A percentile compares a stretch with the other conserved stretches of the same genome.
phyloP scores from a whole-genome alignment of 2,888 invertebrate species.

The Cataglyphis albicans region DNA sequence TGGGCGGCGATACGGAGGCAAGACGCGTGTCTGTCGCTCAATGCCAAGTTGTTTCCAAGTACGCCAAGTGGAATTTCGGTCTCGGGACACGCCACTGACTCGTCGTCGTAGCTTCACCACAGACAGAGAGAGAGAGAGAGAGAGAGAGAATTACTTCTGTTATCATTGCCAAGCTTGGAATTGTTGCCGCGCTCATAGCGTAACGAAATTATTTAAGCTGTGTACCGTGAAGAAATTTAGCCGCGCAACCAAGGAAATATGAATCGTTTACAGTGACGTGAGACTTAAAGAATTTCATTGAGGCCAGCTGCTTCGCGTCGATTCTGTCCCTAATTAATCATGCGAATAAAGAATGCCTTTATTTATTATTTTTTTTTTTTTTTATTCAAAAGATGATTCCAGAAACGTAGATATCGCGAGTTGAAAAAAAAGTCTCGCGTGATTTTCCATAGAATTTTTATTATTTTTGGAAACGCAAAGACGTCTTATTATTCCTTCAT shows the following conservation, averaged over 20 bases:
- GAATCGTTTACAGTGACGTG: not conserved
- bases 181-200: constrained; percentile 29
- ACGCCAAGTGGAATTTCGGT: constrained; percentile 57
- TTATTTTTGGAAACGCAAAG: not conserved
- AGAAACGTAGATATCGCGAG: not conserved
- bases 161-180: constrained; percentile 49
- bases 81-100: constrained; percentile 46
- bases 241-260: constrained; percentile 20
- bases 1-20: constrained; percentile 41
- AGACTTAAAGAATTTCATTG: not conserved
- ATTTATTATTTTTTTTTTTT: not conserved
- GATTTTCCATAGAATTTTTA: not conserved
- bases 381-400: not conserved
- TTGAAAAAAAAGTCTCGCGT: not conserved
- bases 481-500: not conserved
- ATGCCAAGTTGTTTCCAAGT: constrained; percentile 55
- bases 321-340: not conserved
- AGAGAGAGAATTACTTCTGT: constrained; percentile 43
- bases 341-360: not conserved
- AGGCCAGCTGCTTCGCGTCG: not conserved
- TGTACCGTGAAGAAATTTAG: constrained; percentile 49
- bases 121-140: not conserved
- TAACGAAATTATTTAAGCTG: constrained; percentile 50
- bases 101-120: constrained; percentile 23
- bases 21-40: constrained; percentile 57